phyloP scores from a whole-genome alignment of 2,888 invertebrate genomes.

The Choreutis nemorana region DNA sequence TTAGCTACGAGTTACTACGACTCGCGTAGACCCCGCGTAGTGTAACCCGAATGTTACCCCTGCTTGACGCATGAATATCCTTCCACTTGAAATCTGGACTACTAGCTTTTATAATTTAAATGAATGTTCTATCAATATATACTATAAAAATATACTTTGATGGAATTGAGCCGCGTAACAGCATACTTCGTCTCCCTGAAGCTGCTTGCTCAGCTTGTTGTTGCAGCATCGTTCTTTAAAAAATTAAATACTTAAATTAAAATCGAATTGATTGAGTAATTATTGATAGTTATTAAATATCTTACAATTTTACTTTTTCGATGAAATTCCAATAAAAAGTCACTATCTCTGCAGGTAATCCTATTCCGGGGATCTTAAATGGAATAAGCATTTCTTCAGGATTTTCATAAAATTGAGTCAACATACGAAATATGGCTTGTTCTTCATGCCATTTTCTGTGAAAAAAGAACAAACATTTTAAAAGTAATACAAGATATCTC shows the following conservation, averaged over 20 bases:
- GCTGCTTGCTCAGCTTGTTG: no score
- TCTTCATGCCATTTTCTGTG: conserved; percentile 46
- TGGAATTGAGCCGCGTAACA: conserved; percentile 11
- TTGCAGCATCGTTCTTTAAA: no score
- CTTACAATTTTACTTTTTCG: conserved; percentile 32
- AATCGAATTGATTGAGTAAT: not conserved
- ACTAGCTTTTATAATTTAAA: no score
- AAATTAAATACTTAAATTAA: no score
- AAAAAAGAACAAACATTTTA: conserved; percentile 2
- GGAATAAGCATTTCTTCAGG: conserved; percentile 52
- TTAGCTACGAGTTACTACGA: no score
- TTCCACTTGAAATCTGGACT: no score
- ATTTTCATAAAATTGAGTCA: conserved; percentile 47
- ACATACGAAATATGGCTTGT: conserved; percentile 40
- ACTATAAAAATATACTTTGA: conserved; percentile 22
- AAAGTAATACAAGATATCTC: not conserved
- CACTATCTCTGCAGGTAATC: conserved; percentile 30
- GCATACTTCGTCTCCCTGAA: no score
- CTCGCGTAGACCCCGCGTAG: no score
- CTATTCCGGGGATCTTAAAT: conserved; percentile 33
- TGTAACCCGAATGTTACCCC: no score
- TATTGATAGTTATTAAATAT: no score
- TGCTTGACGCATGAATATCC: no score
- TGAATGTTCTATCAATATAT: no score
- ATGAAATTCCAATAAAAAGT: conserved; percentile 32